A percentile compares a stretch with the other conserved stretches of the same genome.
phyloP scores from a whole-genome alignment of 1,140 invertebrate genomes.

The Gryllus bimaculatus region DNA sequence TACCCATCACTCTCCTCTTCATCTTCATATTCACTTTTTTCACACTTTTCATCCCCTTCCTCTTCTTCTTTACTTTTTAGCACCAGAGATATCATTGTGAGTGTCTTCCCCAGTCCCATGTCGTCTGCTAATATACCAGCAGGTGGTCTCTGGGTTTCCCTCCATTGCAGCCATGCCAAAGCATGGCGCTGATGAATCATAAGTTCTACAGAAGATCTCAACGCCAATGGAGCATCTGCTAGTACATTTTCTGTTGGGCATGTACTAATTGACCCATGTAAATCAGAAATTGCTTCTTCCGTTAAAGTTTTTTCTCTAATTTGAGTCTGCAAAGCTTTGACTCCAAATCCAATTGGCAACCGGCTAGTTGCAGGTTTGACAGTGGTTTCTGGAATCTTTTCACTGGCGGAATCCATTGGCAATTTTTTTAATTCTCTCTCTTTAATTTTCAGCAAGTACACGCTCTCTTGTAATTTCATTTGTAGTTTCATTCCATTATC shows the following conservation, averaged over 20 bases:
- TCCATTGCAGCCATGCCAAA: conserved; percentile 79
- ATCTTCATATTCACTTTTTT: conserved; percentile 31
- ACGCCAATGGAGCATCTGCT: conserved; percentile 49
- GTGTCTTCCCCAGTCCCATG: conserved; percentile 90
- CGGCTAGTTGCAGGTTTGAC: background rate
- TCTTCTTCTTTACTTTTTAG: conserved; percentile 35
- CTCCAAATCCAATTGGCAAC: background rate
- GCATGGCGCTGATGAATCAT: conserved; percentile 84
- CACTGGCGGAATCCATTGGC: background rate
- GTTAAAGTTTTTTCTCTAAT: conserved; percentile 55
- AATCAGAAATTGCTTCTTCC: conserved; percentile 54
- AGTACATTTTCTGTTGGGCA: conserved; percentile 50
- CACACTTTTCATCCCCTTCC: conserved; percentile 28
- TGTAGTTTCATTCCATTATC: background rate
- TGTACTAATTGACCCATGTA: conserved; percentile 60
- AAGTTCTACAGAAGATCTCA: conserved; percentile 48
- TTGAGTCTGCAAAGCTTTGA: conserved; percentile 46
- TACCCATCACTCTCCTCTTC: conserved; percentile 25
- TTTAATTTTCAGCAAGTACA: background rate
- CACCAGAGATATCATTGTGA: conserved; percentile 82
- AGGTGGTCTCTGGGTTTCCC: conserved; percentile 70
- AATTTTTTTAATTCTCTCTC: background rate
- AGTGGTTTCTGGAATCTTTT: background rate
- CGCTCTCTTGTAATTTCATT: background rate
- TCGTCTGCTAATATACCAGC: conserved; percentile 85